Evolutionary conservation across 2,113 vertebrate genomes (phyloP).

Genomic region (Noctilio leporinus): DNA sequence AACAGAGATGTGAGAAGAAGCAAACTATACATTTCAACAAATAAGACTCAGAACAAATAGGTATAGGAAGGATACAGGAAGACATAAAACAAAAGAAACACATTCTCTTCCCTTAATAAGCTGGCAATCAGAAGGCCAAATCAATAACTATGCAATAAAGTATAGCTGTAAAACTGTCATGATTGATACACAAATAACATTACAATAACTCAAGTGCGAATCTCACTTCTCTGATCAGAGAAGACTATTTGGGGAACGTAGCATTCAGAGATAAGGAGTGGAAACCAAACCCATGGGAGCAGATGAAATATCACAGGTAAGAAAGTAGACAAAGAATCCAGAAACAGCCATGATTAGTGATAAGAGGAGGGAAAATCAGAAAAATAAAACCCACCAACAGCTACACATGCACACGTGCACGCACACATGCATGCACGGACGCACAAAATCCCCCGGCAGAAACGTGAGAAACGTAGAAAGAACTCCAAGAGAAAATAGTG

Average conservation of each 20-base stretch:
- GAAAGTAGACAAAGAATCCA: background rate
- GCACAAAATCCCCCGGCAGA: background rate
- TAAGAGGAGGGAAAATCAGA: background rate
- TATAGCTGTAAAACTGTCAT: background rate
- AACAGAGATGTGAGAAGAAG: background rate
- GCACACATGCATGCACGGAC: background rate
- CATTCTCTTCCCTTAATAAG: background rate
- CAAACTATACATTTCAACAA: background rate
- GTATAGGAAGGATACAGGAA: background rate
- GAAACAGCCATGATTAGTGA: background rate
- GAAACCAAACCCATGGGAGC: background rate
- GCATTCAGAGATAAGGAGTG: background rate
- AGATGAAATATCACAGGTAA: background rate
- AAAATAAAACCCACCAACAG: background rate
- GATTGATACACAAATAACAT: background rate
- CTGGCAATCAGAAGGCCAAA: background rate
- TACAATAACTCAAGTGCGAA: background rate
- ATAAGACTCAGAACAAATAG: constrained; percentile 15
- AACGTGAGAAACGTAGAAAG: background rate
- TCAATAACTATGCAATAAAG: background rate
- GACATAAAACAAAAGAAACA: background rate
- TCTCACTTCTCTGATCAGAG: background rate
- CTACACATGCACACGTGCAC: background rate
- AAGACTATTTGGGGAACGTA: background rate
- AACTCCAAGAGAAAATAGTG: background rate